Conservation (phyloP, 2,888 invertebrate species). For the Euplagia quadripunctaria region DNA sequence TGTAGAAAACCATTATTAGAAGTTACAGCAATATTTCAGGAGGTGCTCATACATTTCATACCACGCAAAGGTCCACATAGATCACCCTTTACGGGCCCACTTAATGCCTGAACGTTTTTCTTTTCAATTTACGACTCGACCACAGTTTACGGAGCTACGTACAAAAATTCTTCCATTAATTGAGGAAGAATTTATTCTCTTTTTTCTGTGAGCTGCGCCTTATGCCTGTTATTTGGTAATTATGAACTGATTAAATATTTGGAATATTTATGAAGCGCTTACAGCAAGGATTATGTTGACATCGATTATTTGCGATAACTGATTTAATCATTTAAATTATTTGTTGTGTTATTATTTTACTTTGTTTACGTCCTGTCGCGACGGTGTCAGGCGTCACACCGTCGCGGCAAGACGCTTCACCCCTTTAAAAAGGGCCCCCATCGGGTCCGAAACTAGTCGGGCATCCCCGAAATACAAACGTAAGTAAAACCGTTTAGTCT, state of each 20-base stretch:
- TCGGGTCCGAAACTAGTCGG: too few relatives aligned
- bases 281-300: not conserved
- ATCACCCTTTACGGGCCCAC: constrained; percentile 49
- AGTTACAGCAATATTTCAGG: constrained; percentile 11
- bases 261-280: not conserved
- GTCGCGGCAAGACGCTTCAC: too few relatives aligned
- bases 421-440: too few relatives aligned
- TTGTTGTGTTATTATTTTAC: too few relatives aligned
- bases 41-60: constrained; percentile 31
- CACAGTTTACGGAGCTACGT: constrained; percentile 40
- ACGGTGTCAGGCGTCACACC: too few relatives aligned
- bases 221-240: not conserved
- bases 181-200: constrained; percentile 18
- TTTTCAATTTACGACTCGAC: constrained; percentile 68
- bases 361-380: too few relatives aligned
- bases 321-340: too few relatives aligned
- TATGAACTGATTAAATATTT: not conserved
- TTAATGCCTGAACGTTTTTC: constrained; percentile 59
- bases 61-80: constrained; percentile 32
- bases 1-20: not conserved
- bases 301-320: too few relatives aligned
- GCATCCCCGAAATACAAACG: too few relatives aligned
- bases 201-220: not conserved
- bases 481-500: too few relatives aligned
- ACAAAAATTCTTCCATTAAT: constrained; percentile 61